Conservation (phyloP, 2,797 vertebrate species). For the Pelochelys cantorii region DNA sequence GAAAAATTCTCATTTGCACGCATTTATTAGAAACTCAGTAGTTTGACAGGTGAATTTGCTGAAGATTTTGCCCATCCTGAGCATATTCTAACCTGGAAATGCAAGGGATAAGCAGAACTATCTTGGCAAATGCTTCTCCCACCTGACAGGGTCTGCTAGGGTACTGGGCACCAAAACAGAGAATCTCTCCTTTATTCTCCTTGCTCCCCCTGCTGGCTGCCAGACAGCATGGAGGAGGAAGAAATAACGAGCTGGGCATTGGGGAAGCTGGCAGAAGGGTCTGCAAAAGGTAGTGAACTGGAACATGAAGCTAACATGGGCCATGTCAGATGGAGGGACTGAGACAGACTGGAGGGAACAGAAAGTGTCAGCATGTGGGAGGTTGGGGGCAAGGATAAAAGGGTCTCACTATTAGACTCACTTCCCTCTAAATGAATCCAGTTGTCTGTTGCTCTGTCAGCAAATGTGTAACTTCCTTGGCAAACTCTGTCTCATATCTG, state of each 20-base stretch:
- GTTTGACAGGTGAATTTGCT: accelerated
- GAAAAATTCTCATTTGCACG: accelerated
- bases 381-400: neutral
- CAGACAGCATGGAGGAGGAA: neutral
- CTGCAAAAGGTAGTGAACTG: neutral
- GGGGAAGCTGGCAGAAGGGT: neutral
- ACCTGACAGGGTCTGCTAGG: accelerated
- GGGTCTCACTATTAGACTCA: neutral
- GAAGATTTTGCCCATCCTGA: accelerated
- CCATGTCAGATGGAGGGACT: neutral
- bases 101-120: neutral
- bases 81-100: accelerated
- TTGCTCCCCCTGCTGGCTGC: neutral
- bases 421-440: neutral
- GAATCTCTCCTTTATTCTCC: neutral
- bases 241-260: neutral
- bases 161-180: neutral
- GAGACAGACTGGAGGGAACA: accelerated
- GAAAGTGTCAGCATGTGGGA: neutral
- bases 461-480: neutral
- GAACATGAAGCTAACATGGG: neutral
- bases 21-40: neutral
- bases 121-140: neutral
- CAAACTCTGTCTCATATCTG: neutral
- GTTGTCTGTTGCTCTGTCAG: neutral